Conservation (phyloP, 2,113 vertebrate species). For the Epinephelus fuscoguttatus region DNA sequence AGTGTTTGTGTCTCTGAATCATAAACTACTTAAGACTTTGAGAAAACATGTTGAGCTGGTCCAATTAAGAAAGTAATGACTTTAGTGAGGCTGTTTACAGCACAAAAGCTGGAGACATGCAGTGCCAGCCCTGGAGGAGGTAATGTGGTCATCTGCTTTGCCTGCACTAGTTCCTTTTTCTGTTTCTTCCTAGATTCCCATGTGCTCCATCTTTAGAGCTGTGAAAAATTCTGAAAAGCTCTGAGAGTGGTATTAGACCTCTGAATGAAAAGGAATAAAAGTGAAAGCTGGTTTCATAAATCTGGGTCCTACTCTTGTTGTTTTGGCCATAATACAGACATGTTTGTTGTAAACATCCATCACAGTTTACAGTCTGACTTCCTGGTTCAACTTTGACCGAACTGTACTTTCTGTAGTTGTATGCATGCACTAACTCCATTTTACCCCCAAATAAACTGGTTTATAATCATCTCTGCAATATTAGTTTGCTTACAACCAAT, state of each 20-base stretch:
- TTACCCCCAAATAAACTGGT: background rate
- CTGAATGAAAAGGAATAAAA: slow-evolving; percentile 4
- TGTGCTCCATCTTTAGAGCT: slow-evolving; percentile 54
- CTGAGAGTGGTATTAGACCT: background rate
- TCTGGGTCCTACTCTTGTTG: background rate
- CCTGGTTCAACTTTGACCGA: background rate
- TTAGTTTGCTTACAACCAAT: background rate
- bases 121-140: slow-evolving; percentile 65
- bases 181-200: slow-evolving; percentile 27
- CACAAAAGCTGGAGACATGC: slow-evolving; percentile 58
- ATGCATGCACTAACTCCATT: background rate
- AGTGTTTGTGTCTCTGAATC: slow-evolving; percentile 67
- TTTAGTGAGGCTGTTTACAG: slow-evolving; percentile 76
- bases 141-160: slow-evolving; percentile 34
- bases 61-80: slow-evolving; percentile 80
- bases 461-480: background rate
- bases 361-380: background rate
- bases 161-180: background rate
- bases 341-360: background rate
- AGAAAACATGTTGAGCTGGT: slow-evolving; percentile 72
- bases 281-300: background rate
- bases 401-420: background rate
- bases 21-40: slow-evolving; percentile 79
- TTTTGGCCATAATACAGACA: too few species aligned
- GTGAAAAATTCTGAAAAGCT: slow-evolving; percentile 24